Base-by-base conservation (phyloP, 2,888 invertebrate species). In the Microplitis manilae region DNA sequence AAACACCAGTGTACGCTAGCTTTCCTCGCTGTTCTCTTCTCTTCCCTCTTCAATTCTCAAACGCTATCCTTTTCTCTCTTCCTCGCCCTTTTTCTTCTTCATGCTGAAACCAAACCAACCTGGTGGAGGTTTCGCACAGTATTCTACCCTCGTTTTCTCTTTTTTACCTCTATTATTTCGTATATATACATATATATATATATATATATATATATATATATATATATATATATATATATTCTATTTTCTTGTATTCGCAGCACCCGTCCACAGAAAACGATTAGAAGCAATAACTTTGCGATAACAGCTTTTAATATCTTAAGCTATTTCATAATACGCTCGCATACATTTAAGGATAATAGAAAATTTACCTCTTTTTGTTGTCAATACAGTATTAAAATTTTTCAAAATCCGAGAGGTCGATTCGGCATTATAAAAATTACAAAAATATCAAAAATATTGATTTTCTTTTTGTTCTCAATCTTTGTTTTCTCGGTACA, bases 1-100 rank as follows among this genome's bases (percentile, higher is more conserved):
- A 90, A 90, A 89, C 90, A 90, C 90, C 90, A 89, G 90, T 86
- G 90, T 88, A 86, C 88, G 86, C 86, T 86, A 86, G 87, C 85
- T 87, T 87, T 85, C 86, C 87, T 85, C 86, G 85, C 84, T 85
- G 86, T 83, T 80, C 83, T 80, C 80, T 83, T 82, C 81, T 77
- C 77, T 77, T 73, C 77, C 77, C 67, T 76, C 50, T 82, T 80
- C 73, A 79, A 74, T 71, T 73, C 73, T 39, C 68, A 30, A 13
- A 68, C 68, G 39, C 41, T 39, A 50, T 65, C 70, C 65, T 67
- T 73, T 73, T 73, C 73, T 73, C 65, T 62, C 73, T 68, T 67
- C 41, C 9, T 73, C 75, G 68, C 72, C 68, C 78, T 65, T 75
- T 74, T 72, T 77, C 78, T 72, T 72, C 75, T 17, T 61, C 17